Evolutionary conservation across 2,888 invertebrate genomes (phyloP).

Genomic region (Dexiosoma caninum): DNA sequence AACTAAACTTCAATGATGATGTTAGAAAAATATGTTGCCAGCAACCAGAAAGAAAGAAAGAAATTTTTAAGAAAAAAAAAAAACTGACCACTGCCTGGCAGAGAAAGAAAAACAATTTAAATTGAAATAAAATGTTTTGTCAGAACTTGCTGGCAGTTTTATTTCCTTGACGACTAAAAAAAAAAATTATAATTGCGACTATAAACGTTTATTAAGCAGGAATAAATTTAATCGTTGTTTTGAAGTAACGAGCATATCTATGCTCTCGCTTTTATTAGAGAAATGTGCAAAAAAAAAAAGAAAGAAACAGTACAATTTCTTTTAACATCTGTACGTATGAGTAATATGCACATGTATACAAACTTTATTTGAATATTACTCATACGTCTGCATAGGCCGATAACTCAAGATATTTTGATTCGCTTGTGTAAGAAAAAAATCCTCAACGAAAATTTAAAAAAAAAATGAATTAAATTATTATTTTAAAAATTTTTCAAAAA

Average conservation of each 20-base stretch:
- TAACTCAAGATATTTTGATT: too few species aligned
- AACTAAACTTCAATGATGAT: slow-evolving; percentile 17
- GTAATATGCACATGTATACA: too few species aligned
- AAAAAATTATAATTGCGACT: background rate
- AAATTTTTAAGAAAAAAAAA: background rate
- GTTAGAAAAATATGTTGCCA: slow-evolving; percentile 33
- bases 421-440: too few species aligned
- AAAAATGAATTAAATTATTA: too few species aligned
- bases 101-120: background rate
- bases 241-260: background rate
- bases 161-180: background rate
- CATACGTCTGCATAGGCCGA: too few species aligned
- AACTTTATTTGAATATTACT: too few species aligned
- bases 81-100: slow-evolving; percentile 29
- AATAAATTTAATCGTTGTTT: slow-evolving; percentile 3
- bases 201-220: background rate
- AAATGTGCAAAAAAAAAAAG: too few species aligned
- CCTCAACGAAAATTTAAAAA: too few species aligned
- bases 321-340: too few species aligned
- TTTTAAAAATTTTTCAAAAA: too few species aligned
- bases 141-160: background rate
- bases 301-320: too few species aligned
- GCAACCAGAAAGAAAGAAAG: background rate
- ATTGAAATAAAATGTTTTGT: slow-evolving; percentile 14
- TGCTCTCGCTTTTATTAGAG: too few species aligned